Evolutionary conservation across 1,140 invertebrate genomes (phyloP).

Genomic region (Polypedilum pembai): DNA sequence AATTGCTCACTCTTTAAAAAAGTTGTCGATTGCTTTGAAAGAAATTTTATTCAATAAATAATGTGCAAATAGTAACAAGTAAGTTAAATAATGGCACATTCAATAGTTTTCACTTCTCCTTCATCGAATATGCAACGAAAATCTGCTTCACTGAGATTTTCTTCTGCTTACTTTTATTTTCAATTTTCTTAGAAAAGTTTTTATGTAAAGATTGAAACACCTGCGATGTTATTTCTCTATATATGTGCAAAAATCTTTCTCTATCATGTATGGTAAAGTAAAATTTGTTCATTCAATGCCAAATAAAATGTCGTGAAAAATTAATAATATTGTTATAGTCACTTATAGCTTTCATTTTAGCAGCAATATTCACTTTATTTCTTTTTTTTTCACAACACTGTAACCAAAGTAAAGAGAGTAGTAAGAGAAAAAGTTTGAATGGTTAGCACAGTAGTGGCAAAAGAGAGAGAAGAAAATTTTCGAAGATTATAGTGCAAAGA

Average conservation of each 20-base stretch:
- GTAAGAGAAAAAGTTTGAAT: background rate
- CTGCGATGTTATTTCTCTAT: background rate
- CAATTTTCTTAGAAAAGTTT: background rate
- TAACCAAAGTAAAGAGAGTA: background rate
- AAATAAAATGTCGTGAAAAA: background rate
- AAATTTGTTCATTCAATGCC: too few relatives aligned
- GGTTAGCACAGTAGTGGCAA: background rate
- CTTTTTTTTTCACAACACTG: background rate
- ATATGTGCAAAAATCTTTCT: too few relatives aligned
- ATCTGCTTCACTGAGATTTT: background rate
- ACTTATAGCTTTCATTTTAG: background rate
- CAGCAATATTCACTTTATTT: background rate
- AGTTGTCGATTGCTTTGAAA: too few relatives aligned
- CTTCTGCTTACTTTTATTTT: background rate
- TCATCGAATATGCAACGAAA: background rate
- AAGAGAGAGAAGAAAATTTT: background rate
- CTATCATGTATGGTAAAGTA: too few relatives aligned
- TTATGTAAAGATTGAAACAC: constrained; percentile 10
- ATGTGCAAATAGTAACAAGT: too few relatives aligned
- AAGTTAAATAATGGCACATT: background rate
- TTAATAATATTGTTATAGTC: constrained; percentile 14
- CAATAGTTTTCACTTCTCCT: constrained; percentile 1
- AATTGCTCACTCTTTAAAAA: too few relatives aligned
- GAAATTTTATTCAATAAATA: too few relatives aligned
- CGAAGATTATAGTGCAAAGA: background rate